These are phyloP conservation scores for Forbesichthys agassizii DNA, from an alignment of 2,113 vertebrate genomes.

Conservation along the genomic window DNA sequence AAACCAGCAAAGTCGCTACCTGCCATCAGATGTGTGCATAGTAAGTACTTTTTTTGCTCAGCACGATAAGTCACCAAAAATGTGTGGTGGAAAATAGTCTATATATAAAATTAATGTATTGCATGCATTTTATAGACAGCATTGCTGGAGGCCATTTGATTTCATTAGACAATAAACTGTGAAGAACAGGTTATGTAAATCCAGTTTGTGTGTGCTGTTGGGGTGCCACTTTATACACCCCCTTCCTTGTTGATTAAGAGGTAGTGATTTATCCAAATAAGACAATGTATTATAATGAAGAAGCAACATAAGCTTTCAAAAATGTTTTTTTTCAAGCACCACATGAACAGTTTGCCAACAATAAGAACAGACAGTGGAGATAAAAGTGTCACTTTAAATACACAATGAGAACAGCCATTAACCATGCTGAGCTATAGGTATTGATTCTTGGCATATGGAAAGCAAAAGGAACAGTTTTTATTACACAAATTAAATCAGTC, in stretches of 20 bases:
- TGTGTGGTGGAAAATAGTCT: background rate
- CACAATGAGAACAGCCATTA: constrained; percentile 44
- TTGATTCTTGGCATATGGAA: constrained; percentile 31
- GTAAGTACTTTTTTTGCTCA: constrained; percentile 65
- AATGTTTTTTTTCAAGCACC: too few species aligned
- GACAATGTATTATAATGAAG: too few species aligned
- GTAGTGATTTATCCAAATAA: background rate
- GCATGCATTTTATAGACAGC: background rate
- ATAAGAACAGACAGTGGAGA: too few species aligned
- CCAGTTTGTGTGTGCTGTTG: constrained; percentile 13
- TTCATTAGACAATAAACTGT: constrained; percentile 25
- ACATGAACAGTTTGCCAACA: too few species aligned
- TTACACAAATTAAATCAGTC: background rate
- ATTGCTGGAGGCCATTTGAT: background rate
- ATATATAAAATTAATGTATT: background rate
- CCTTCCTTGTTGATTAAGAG: constrained; percentile 20
- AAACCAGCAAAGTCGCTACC: constrained; percentile 59
- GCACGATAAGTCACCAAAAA: constrained; percentile 16
- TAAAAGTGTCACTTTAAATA: constrained; percentile 14
- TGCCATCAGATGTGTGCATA: constrained; percentile 58
- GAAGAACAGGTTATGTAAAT: background rate
- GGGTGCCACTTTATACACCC: background rate
- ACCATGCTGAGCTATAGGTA: constrained; percentile 42
- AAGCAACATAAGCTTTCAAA: too few species aligned
- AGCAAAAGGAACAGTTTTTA: constrained; percentile 46